Percentiles rank a stretch among this genome's conserved stretches.
Conservation (phyloP, 2,797 vertebrate species). For the Poeciliopsis gracilis region DNA sequence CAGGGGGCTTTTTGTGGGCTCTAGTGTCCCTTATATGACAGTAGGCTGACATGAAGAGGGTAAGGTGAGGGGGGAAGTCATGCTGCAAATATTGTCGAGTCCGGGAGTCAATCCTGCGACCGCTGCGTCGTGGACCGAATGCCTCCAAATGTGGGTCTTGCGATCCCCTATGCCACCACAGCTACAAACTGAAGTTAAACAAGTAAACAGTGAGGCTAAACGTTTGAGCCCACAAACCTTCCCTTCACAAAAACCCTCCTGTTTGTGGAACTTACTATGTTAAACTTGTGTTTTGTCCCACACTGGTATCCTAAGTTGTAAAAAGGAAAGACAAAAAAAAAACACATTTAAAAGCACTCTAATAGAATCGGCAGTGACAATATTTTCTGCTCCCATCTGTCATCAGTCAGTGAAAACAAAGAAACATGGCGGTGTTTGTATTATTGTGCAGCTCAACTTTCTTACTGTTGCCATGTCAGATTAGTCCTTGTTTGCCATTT, state of each 20-base stretch:
- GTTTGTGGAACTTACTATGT: slow-evolving; percentile 29
- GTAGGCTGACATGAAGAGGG: too few species aligned
- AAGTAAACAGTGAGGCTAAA: not conserved
- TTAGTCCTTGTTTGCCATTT: slow-evolving; percentile 37
- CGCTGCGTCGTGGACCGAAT: too few species aligned
- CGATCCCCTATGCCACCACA: too few species aligned
- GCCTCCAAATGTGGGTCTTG: too few species aligned
- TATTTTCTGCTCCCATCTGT: slow-evolving; percentile 2
- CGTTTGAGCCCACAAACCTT: not conserved
- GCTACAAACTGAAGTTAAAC: not conserved
- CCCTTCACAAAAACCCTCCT: slow-evolving; percentile 3
- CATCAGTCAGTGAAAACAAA: slow-evolving; percentile 1
- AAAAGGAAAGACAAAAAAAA: not conserved
- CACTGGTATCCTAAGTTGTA: slow-evolving; percentile 7
- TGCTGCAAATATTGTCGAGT: too few species aligned
- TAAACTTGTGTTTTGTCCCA: slow-evolving; percentile 14
- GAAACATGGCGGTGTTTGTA: slow-evolving; percentile 32
- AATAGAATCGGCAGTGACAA: slow-evolving; percentile 16
- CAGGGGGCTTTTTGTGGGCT: too few species aligned
- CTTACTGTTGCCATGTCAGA: slow-evolving; percentile 34
- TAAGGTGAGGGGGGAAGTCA: too few species aligned
- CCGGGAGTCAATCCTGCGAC: too few species aligned
- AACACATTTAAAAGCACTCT: slow-evolving; percentile 9
- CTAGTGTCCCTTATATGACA: too few species aligned
- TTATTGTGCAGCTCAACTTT: slow-evolving; percentile 45